Base-by-base conservation (phyloP, 2,888 invertebrate genomes). In the Julus scanicus region DNA sequence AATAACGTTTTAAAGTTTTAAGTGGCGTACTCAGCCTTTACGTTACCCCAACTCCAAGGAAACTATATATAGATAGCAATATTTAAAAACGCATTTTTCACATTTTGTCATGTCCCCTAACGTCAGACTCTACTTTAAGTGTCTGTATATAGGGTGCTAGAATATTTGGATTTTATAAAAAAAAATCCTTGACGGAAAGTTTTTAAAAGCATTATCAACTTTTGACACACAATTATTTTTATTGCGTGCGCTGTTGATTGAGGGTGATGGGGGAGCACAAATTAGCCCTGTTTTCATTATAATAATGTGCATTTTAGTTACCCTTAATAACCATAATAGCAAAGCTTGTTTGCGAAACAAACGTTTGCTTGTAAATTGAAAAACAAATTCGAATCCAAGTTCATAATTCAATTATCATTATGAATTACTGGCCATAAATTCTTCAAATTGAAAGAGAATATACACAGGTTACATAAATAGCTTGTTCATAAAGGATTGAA, bases 11-110 rank as follows among this genome's bases (percentile, higher is more conserved):
- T 80, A 37, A 9, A 80, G 80, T 80, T 80, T 80, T 80, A 80
- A 80, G 80, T 80, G 37, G 80, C 13, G 37, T 29, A 80, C 37
- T 29, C 80, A 80, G 37, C 80, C 80, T 80, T 37, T 11, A 13
- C 37, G 80, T 80, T 80, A 13, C 80, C 80, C 80, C 80, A 80
- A 13, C 71, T 80, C 13, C 29, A 13, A 80, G 80, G 80, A 37
- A 29, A 20, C 80, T 80, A 80, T 80, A 29, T 80, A 80, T 80
- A 80, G 80, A 80, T 20, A 1, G 80, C 80, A 80, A 80, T 80
- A 80, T 80, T 80, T 80, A 80, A 80, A 80, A 80, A 80, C 80
- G 80, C 80, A 80, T 80, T 37, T 80, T 80, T 80, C 80, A 80
- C 80, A 80, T 80, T 80, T 80, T 80, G 80, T 80, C 80, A 80